Evolutionary conservation across 2,797 vertebrate genomes (phyloP), one percentile per base, ranked within the genome.

Genomic region (Sternarchorhynchus goeldii): DNA sequence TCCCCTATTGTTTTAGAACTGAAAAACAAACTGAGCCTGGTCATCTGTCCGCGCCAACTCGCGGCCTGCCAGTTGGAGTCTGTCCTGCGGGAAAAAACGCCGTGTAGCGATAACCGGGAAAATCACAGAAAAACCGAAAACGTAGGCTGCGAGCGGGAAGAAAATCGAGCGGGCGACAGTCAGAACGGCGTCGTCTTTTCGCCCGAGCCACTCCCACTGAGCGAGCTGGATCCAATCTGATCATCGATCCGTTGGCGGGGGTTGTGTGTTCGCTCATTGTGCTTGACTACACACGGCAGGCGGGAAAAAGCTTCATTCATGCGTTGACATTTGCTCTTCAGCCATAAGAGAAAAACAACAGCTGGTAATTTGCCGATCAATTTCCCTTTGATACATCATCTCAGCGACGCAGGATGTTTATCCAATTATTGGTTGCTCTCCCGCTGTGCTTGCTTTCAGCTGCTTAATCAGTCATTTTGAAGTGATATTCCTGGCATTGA

Each of bases 1-100:
- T 75, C 73, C 73, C 67, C 81, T 69, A 78, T 80, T 81, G 83
- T 86, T 83, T 59, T 53, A 68, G 69, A 55, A 82, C 73, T 76
- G 59, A 60, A 81, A 82, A 84, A 85, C 73, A 76, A 85, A 83
- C 75, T 65, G 32, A 57, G 59, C 31, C 21, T 25, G 57, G 55
- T 82, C 76, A 80, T 81, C 75, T 85, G 78, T 80, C 80, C 66
- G 78, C 14, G 5, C 62, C 63, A 55, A 20, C 7, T 32, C 32
- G 0, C 5, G 6, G 41, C 64, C 41, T 79, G 80, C 78, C 84
- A 85, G 70, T 64, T 86, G 82, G 77, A 83, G 10, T 16, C 25
- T 8, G 45, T 84, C 85, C 82, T 78, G 83, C 70, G 70, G 66
- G 62, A 77, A 66, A n/a, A 32, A 71, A 45, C 7, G 7, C n/a